Evolutionary conservation across 2,888 invertebrate species (phyloP), one percentile per base, ranked within the genome.

Genomic region (Drosophila recens): DNA sequence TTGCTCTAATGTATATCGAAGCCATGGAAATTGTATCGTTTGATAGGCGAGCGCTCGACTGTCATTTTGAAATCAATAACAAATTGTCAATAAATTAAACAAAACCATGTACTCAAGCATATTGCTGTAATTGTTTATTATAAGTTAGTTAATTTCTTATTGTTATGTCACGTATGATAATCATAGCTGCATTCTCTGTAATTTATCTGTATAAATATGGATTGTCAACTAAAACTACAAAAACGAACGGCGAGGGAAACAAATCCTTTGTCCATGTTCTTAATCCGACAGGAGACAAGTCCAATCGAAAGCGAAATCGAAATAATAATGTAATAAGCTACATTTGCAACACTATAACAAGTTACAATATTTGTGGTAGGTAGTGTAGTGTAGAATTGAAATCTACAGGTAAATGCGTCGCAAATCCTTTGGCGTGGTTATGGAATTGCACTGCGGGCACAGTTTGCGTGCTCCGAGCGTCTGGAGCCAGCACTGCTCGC

Each of bases 401-500:
- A 9, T 80, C 80, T 83, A 98, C 95, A 98, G 96, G 92, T 97
- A 98, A 91, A 98, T 97, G 90, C 97, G 94, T 79, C 98, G 93
- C 63, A 98, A 93, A 93, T 98, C 97, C 59, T 96, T 94, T 0
- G 98, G 95, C 0, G 97, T 96, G 3, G 98, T 98, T 82, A 98
- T 98, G 92, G 97, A 96, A 93, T 97, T 98, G 92, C 98, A 98
- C 91, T 98, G 98, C 0, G 98, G 98, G 90, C 98, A 98, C 9
- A 98, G 95, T 91, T 98, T 98, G 93, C 98, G 97, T 1, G 97
- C 96, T 42, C 97, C 96, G 15, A 91, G 73, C 1, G 96, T 95
- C 62, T 95, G 95, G 0, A 96, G 92, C 96, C 96, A 96, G 81
- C 96, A 96, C 34, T 94, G 94, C 93, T 98, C 98, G 90, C 98